These are phyloP conservation scores for Gobiocypris rarus DNA, from an alignment of 2,113 vertebrate genomes.

Conservation along the genomic window DNA sequence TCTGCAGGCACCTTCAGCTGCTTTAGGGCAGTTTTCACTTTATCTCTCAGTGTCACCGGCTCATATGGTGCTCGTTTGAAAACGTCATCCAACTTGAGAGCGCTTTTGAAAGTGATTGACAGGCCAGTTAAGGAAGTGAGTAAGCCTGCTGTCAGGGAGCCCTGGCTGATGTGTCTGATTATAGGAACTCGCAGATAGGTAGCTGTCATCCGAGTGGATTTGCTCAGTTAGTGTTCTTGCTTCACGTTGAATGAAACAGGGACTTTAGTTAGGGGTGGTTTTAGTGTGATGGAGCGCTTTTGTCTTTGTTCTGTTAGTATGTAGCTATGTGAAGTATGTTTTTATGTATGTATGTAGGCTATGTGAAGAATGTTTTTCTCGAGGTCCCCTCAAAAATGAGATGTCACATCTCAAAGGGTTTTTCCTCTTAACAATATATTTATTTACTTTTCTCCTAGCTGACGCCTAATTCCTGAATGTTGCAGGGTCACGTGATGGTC, in stretches of 20 bases:
- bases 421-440: too few species aligned
- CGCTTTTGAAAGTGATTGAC: constrained; percentile 30
- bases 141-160: constrained; percentile 33
- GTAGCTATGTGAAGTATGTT: too few species aligned
- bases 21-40: constrained; percentile 17
- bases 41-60: not conserved
- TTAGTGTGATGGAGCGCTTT: too few species aligned
- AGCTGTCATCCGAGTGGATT: not conserved
- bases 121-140: constrained; percentile 15
- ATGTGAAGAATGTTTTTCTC: too few species aligned
- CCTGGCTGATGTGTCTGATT: constrained; percentile 40
- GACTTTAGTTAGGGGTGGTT: too few species aligned
- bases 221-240: not conserved
- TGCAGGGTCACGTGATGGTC: constrained; percentile 81
- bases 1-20: not conserved
- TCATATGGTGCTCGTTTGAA: constrained; percentile 29
- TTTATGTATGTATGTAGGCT: too few species aligned
- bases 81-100: not conserved
- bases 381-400: too few species aligned
- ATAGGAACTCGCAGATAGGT: not conserved
- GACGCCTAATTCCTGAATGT: not conserved
- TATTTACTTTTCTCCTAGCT: too few species aligned
- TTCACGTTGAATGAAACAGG: not conserved
- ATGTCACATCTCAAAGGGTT: too few species aligned
- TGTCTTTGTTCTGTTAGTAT: too few species aligned